Percentiles rank a stretch among this genome's conserved stretches.
These are phyloP conservation scores for Neolamprologus sp. DNA, from an alignment of 2,113 vertebrate genomes.

Conservation along the genomic window DNA sequence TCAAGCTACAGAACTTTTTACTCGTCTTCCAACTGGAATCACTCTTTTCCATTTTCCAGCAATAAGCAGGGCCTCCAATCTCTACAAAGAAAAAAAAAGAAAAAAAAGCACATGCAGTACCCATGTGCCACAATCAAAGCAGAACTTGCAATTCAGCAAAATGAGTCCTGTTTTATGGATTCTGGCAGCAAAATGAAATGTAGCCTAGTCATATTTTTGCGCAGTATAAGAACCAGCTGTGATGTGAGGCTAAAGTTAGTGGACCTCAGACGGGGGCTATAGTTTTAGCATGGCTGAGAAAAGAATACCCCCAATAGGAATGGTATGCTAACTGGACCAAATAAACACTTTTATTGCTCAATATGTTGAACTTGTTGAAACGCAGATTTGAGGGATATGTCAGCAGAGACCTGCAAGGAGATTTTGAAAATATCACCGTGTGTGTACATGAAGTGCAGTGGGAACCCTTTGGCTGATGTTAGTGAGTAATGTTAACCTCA, in stretches of 20 bases:
- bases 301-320: not conserved
- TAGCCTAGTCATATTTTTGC: constrained; percentile 23
- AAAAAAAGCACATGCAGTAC: constrained; percentile 36
- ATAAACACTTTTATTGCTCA: not conserved
- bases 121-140: constrained; percentile 58
- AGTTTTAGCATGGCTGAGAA: not conserved
- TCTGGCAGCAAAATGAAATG: constrained; percentile 40
- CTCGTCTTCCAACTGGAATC: constrained; percentile 29
- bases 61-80: constrained; percentile 28
- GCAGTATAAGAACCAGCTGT: constrained; percentile 31
- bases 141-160: constrained; percentile 45
- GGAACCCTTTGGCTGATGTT: not conserved
- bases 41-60: constrained; percentile 33
- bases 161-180: constrained; percentile 32
- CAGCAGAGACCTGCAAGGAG: not conserved
- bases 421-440: not conserved
- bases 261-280: not conserved
- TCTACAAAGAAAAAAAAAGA: constrained; percentile 20
- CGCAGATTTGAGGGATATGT: not conserved
- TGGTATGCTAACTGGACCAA: not conserved
- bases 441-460: not conserved
- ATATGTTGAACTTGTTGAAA: not conserved
- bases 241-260: constrained; percentile 32
- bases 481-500: not conserved
- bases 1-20: constrained; percentile 1